phyloP scores from a whole-genome alignment of 2,888 invertebrate species.

The Melangyna quadrimaculata region DNA sequence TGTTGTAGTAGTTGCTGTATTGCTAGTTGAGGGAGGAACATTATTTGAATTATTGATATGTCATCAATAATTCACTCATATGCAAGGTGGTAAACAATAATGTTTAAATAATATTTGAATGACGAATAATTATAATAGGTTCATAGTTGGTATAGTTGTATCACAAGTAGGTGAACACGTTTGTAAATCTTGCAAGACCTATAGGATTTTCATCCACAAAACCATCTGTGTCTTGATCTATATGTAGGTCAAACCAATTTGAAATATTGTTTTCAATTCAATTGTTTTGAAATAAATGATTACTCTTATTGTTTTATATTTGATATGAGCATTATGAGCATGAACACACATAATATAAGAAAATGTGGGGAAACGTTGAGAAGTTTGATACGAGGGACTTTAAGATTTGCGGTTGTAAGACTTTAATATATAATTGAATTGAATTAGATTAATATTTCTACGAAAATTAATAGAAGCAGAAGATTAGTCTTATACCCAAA shows the following conservation, averaged over 20 bases:
- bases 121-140: slow-evolving; percentile 17
- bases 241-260: neutral
- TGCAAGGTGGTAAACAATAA: slow-evolving; percentile 4
- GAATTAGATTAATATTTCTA: neutral
- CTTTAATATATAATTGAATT: neutral
- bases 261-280: neutral
- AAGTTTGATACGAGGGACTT: neutral
- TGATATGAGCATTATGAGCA: neutral
- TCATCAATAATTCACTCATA: slow-evolving; percentile 1
- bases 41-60: slow-evolving; percentile 25
- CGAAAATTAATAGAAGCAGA: neutral
- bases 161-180: neutral
- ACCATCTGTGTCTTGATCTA: neutral
- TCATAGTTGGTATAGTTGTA: too few relatives aligned
- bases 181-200: neutral
- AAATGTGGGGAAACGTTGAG: neutral
- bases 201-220: neutral
- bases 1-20: neutral
- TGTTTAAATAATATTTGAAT: neutral
- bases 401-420: neutral
- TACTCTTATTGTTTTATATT: neutral
- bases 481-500: neutral
- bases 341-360: neutral
- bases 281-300: neutral
- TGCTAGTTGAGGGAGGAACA: neutral